phyloP scores from a whole-genome alignment of 2,888 invertebrate species.

The Acronicta alni region DNA sequence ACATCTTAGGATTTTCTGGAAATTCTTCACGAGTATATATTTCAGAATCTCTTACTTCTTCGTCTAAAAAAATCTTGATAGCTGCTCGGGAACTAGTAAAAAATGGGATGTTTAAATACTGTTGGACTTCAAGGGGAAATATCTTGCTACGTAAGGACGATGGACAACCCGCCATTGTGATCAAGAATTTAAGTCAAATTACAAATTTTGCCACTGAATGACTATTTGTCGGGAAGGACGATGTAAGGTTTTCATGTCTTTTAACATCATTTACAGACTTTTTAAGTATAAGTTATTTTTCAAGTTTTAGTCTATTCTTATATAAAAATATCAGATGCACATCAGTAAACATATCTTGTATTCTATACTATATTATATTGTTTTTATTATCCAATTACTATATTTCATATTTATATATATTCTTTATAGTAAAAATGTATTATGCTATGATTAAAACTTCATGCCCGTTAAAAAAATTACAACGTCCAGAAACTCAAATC shows the following conservation, averaged over 20 bases:
- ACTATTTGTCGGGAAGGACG: not conserved
- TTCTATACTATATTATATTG: constrained; percentile 4
- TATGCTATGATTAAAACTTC: not conserved
- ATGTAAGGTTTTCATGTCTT: constrained; percentile 1
- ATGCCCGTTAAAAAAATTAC: not conserved
- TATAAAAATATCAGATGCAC: not conserved
- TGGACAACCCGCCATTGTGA: constrained; percentile 10
- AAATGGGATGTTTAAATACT: too few relatives aligned
- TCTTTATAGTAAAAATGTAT: not conserved
- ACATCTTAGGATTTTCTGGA: too few relatives aligned
- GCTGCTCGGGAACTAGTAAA: too few relatives aligned
- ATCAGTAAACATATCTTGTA: constrained; percentile 3
- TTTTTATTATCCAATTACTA: too few relatives aligned
- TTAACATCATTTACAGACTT: not conserved
- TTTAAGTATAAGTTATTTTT: too few relatives aligned
- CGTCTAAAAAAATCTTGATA: too few relatives aligned
- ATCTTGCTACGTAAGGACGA: not conserved
- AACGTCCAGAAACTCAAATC: not conserved
- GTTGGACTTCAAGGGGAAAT: too few relatives aligned
- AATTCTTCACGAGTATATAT: too few relatives aligned
- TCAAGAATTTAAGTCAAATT: constrained; percentile 8
- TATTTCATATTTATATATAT: too few relatives aligned
- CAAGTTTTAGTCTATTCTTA: too few relatives aligned
- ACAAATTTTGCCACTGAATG: not conserved
- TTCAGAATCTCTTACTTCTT: too few relatives aligned